Conservation (phyloP, 2,113 vertebrate genomes). For the Raja brachyura region DNA sequence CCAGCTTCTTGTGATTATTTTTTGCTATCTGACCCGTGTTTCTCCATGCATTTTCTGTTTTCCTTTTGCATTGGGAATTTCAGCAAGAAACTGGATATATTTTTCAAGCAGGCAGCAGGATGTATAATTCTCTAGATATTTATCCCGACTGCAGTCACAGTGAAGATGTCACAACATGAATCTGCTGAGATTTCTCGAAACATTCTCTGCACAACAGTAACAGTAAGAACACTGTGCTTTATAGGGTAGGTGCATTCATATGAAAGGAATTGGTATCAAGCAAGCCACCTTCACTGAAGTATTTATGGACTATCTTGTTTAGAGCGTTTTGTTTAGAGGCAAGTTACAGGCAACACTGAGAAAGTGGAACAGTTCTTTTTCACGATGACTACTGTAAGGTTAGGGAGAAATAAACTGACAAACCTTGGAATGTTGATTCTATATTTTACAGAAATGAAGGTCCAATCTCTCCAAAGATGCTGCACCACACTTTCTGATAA, state of each 20-base stretch:
- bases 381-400: not conserved
- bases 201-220: not conserved
- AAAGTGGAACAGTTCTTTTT: not conserved
- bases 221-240: not conserved
- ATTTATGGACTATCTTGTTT: not conserved
- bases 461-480: not conserved
- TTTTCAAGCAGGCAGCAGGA: not conserved
- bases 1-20: too few species aligned
- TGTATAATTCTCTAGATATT: conserved; percentile 13
- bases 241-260: not conserved
- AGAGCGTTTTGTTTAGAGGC: too few species aligned
- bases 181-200: not conserved
- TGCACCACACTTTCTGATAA: not conserved
- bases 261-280: not conserved
- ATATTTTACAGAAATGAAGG: not conserved
- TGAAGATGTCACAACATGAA: not conserved
- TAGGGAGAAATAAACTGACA: not conserved
- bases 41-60: not conserved
- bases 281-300: not conserved
- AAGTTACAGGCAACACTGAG: not conserved
- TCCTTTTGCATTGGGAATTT: not conserved
- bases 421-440: not conserved
- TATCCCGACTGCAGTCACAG: not conserved
- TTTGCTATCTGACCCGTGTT: too few species aligned
- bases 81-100: not conserved